A percentile compares a stretch with the other conserved stretches of the same genome.
These are phyloP conservation scores for Tiaroga cobitis DNA, from an alignment of 2,797 vertebrate species.

Conservation along the genomic window DNA sequence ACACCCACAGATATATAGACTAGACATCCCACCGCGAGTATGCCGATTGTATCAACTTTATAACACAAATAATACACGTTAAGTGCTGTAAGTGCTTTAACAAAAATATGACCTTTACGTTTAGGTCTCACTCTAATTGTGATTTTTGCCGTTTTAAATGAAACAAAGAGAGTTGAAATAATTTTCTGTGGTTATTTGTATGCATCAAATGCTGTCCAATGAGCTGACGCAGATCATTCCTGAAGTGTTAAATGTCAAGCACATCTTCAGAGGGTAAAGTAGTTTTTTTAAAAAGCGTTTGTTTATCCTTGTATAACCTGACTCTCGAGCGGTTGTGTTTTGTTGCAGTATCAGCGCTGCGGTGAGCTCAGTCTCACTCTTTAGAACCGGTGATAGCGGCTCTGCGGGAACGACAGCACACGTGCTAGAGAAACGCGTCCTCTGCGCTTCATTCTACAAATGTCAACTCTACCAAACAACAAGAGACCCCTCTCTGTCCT, in stretches of 20 bases:
- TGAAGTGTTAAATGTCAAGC: constrained; percentile 1
- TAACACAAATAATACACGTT: neutral
- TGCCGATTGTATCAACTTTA: neutral
- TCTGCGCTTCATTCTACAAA: constrained; percentile 56
- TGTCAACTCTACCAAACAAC: constrained; percentile 54
- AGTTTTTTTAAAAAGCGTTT: neutral
- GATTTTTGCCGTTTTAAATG: neutral
- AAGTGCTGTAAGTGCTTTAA: neutral
- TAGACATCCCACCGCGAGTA: neutral
- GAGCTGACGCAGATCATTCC: constrained; percentile 18
- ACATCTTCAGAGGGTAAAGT: constrained; percentile 20
- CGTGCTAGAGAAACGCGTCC: constrained; percentile 45
- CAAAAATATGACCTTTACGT: too few relatives aligned
- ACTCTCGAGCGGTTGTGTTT: constrained; percentile 19
- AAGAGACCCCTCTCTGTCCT: constrained; percentile 41
- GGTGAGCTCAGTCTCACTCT: constrained; percentile 12
- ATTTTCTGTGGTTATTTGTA: neutral
- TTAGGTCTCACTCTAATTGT: too few relatives aligned
- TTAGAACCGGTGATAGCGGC: constrained; percentile 78
- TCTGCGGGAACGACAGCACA: constrained; percentile 71
- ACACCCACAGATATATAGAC: neutral
- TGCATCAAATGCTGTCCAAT: constrained; percentile 13
- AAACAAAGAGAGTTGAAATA: neutral
- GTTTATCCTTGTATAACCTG: neutral
- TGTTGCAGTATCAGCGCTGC: constrained; percentile 20